phyloP scores from a whole-genome alignment of 2,888 invertebrate species.

The Alsophila aescularia region DNA sequence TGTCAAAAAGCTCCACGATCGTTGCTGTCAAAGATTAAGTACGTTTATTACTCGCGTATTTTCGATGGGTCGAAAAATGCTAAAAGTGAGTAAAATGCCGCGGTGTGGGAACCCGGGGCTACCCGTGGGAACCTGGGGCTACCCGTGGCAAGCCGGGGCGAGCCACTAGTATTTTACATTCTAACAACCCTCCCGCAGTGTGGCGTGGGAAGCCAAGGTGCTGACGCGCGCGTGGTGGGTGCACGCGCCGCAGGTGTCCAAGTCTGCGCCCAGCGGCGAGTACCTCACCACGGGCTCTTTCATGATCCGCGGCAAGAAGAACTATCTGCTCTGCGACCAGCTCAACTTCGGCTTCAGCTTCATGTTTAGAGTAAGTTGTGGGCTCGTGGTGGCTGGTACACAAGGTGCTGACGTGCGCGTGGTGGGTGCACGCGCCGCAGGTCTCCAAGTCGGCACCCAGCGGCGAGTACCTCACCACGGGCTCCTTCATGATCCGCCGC shows the following conservation, averaged over 20 bases:
- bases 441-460: slow-evolving; percentile 99
- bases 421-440: slow-evolving; percentile 98
- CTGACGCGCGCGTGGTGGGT: slow-evolving; percentile 99
- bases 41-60: no score
- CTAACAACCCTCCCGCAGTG: no score
- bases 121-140: no score
- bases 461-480: slow-evolving; percentile 98
- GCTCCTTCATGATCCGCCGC: slow-evolving; percentile 98
- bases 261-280: slow-evolving; percentile 99
- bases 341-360: slow-evolving; percentile 98
- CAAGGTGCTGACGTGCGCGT: slow-evolving; percentile 90
- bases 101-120: no score
- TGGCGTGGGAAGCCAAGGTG: slow-evolving; percentile 99
- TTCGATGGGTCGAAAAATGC: no score
- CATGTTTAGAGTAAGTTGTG: slow-evolving; percentile 87
- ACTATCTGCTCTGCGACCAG: slow-evolving; percentile 96
- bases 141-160: no score
- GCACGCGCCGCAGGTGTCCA: slow-evolving; percentile 96
- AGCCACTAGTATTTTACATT: no score
- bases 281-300: slow-evolving; percentile 98
- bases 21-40: no score
- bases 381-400: no score
- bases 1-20: no score
- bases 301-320: slow-evolving; percentile 99
- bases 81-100: no score